Evolutionary conservation across 2,797 vertebrate species (phyloP).

Genomic region (Knipowitschia caucasica): DNA sequence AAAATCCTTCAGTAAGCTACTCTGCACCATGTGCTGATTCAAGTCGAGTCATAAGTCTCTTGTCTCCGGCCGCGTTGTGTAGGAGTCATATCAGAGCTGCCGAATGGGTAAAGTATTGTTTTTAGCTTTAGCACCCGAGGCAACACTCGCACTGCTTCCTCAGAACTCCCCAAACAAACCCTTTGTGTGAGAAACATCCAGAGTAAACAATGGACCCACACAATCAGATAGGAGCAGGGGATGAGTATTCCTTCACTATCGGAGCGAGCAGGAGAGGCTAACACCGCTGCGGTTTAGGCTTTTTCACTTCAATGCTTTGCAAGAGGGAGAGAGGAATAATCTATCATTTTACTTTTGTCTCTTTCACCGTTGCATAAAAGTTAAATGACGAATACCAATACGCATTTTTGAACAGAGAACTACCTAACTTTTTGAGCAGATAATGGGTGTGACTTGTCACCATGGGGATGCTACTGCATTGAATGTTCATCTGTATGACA

Average conservation of each 20-base stretch:
- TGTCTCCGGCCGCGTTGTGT: background rate
- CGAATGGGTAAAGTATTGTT: background rate
- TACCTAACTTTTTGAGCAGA: too few species aligned
- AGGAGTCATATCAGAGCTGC: background rate
- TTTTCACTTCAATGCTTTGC: background rate
- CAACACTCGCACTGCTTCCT: background rate
- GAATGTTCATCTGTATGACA: too few species aligned
- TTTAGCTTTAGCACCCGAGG: background rate
- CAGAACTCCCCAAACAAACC: constrained; percentile 1
- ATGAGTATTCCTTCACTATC: background rate
- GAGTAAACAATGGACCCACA: constrained; percentile 9
- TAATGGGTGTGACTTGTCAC: too few species aligned
- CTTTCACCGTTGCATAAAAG: background rate
- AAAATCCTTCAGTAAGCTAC: too few species aligned
- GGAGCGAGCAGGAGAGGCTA: background rate
- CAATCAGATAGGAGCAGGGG: constrained; percentile 6
- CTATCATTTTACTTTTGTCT: background rate
- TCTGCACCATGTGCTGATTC: background rate
- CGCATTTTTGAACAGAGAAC: too few species aligned
- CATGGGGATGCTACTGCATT: too few species aligned
- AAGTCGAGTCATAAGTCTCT: background rate
- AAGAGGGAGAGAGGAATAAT: background rate
- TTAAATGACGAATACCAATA: too few species aligned
- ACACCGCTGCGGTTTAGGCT: background rate
- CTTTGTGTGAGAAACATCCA: constrained; percentile 5